Evolutionary conservation across 2,113 vertebrate species (phyloP).

Genomic region (Sinocyclocheilus grahami): DNA sequence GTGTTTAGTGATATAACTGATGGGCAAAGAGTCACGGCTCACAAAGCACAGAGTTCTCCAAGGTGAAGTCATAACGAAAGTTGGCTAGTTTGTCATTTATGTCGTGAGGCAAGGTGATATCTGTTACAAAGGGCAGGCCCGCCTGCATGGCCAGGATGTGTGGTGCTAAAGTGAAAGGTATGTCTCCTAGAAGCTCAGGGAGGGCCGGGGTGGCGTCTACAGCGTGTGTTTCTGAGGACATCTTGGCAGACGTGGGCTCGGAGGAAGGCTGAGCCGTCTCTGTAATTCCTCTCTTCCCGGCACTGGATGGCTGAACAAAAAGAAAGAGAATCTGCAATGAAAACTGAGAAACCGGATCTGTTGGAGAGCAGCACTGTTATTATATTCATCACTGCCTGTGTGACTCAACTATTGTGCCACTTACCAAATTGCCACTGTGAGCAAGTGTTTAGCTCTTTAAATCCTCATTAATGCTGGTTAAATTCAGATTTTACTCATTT

Average conservation of each 20-base stretch:
- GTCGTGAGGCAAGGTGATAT: slow-evolving; percentile 79
- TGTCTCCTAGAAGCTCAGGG: slow-evolving; percentile 85
- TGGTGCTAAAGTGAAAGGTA: slow-evolving; percentile 93
- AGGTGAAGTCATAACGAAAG: slow-evolving; percentile 94
- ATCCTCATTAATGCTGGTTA: background rate
- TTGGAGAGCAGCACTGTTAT: background rate
- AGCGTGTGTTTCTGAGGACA: slow-evolving; percentile 31
- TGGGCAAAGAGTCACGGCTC: slow-evolving; percentile 66
- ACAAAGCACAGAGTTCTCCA: slow-evolving; percentile 94
- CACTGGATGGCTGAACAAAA: slow-evolving; percentile 50
- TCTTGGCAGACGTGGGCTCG: slow-evolving; percentile 48
- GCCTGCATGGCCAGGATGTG: slow-evolving; percentile 85
- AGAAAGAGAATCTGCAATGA: slow-evolving; percentile 18
- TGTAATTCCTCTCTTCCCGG: slow-evolving; percentile 32
- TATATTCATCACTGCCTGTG: background rate
- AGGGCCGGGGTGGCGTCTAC: slow-evolving; percentile 70
- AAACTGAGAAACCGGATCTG: slow-evolving; percentile 13
- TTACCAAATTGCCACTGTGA: background rate
- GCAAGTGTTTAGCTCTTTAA: background rate
- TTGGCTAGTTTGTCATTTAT: slow-evolving; percentile 81
- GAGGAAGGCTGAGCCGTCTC: slow-evolving; percentile 47
- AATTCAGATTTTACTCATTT: background rate
- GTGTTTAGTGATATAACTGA: background rate
- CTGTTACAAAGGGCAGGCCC: slow-evolving; percentile 73
- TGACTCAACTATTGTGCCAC: slow-evolving; percentile 7